phyloP scores from a whole-genome alignment of 2,113 vertebrate genomes.

The Rattus rattus region DNA sequence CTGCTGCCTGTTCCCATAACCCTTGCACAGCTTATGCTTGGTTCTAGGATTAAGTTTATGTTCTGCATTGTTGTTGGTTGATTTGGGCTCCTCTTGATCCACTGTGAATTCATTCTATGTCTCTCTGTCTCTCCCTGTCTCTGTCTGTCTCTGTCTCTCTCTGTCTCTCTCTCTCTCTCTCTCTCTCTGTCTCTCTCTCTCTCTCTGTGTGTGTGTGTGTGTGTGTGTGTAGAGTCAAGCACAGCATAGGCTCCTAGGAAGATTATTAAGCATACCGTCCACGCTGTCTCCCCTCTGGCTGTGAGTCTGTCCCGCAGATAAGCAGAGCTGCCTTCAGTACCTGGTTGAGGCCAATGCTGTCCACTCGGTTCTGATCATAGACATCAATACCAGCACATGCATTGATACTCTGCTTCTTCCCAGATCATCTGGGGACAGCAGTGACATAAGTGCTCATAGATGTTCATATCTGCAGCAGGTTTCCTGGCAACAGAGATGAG shows the following conservation, averaged over 20 bases:
- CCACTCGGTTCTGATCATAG: neutral
- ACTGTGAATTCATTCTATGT: neutral
- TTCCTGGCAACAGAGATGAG: slow-evolving; percentile 50
- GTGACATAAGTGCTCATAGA: neutral
- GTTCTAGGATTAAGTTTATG: neutral
- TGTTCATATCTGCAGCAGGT: neutral
- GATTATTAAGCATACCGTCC: neutral
- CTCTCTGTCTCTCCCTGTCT: no score
- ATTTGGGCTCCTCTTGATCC: neutral
- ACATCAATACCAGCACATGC: neutral
- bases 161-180: no score
- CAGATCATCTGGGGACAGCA: neutral
- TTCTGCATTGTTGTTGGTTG: neutral
- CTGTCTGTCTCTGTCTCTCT: no score
- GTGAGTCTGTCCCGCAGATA: neutral
- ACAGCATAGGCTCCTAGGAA: neutral
- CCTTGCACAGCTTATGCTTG: neutral
- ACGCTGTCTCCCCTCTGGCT: neutral
- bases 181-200: no score
- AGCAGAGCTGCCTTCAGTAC: neutral
- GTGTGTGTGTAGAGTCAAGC: neutral
- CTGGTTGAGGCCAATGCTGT: neutral
- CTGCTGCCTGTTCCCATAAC: neutral
- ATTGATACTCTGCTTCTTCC: neutral
- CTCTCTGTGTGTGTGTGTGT: no score